Evolutionary conservation across 1,140 invertebrate genomes (phyloP), one percentile per base, ranked within the genome.

Genomic region (Platyscapa corneri): DNA sequence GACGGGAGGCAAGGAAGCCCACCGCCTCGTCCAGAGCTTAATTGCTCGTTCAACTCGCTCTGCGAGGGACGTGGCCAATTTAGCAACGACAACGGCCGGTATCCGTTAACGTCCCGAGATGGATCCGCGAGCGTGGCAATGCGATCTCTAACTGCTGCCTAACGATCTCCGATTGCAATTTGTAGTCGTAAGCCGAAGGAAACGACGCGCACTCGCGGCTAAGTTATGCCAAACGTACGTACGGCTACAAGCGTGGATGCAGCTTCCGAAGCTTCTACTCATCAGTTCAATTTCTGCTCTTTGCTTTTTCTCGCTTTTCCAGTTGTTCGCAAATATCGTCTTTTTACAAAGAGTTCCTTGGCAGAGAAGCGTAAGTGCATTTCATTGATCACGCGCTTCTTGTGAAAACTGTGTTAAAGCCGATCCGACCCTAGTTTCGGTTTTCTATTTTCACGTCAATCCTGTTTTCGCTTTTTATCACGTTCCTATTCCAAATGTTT

Each of bases 31-130:
- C 64, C 64, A 23, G 37, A 84, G n/a, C 75, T 86, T 84, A 86
- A 86, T 87, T 86, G 60, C 78, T 84, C 87, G 82, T 74, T 70
- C 83, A 53, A 78, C 27, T 60, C 27, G 20, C 12, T 46, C 64
- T 77, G 77, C 30, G 42, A 74, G 72, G 79, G 42, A 84, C 84
- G 87, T 86, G 83, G 78, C 37, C 70, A 86, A 87, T 84, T 86
- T 82, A 84, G 65, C 83, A 74, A 83, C 78, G 72, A 84, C 85
- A 80, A 65, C 84, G 77, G 23, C 77, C 2, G 32, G 6, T 60
- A 60, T 60, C 27, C 56, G 56, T 60, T 60, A 60, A 60, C 56
- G 1, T 60, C 5, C 56, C 56, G 20, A 5, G 14, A 37, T 37
- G 32, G 32, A 70, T 37, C 32, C 67, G 67, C 67, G 65, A 67